Evolutionary conservation across 2,888 invertebrate genomes (phyloP), one percentile per base, ranked within the genome.

Genomic region (Acleris sparsana): DNA sequence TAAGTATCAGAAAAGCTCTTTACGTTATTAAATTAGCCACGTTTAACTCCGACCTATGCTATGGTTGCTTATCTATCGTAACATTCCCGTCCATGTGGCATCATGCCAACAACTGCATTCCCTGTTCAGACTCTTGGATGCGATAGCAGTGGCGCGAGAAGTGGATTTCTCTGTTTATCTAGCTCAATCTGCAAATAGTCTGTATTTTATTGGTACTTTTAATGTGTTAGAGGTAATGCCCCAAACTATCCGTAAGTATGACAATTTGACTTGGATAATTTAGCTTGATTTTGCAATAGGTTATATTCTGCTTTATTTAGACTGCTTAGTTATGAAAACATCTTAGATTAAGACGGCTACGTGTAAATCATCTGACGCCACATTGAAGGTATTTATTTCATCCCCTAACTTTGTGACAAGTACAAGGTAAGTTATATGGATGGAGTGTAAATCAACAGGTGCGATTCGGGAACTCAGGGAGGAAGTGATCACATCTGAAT

Each of bases 121-220:
- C 60, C 20, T 55, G 60, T 55, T 51, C 39, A 22, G 55, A 56
- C 11, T 56, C 65, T 56, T 33, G 61, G 56, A 65, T 65, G 33
- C 51, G 61, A 65, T 61, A 55, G 65, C 60, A 18, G 52, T n/a
- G 29, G 46, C 5, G 46, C 61, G 46, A 58, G 17, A 48, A 55
- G 55, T 60, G 53, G 64, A 53, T 65, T 65, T 43, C 56, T 61
- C 55, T 20, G 46, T 65, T 65, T 65, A 65, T 60, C 60, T 60
- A 56, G 33, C 44, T 65, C 60, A 56, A 61, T 65, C 61, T 61
- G 51, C 55, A 65, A 65, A 65, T 56, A 56, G 39, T 52, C 44
- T n/a, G 17, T 17, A 64, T 9, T 44, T 25, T 49, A 25, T 22
- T 59, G 22, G 59, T 46, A 29, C 4, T 39, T 39, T 4, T 39